These are phyloP conservation scores for Melanotaenia trifasciata DNA, from an alignment of 2,797 vertebrate species.

Conservation along the genomic window DNA sequence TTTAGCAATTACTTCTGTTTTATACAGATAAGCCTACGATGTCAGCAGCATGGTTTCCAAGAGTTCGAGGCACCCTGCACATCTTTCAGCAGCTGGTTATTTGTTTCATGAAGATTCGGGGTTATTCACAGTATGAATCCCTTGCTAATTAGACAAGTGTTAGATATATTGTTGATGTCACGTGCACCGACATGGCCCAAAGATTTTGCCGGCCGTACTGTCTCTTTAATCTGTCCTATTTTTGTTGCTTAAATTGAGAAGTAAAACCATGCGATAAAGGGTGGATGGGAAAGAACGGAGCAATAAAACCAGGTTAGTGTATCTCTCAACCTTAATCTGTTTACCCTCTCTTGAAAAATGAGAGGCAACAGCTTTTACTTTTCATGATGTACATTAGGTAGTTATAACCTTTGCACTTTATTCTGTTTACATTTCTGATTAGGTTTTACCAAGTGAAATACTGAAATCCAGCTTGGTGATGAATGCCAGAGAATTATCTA, in stretches of 20 bases:
- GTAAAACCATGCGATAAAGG: slow-evolving; percentile 4
- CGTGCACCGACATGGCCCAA: slow-evolving; percentile 21
- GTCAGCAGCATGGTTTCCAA: slow-evolving; percentile 2
- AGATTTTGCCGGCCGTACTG: slow-evolving; percentile 9
- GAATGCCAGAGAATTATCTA: background rate
- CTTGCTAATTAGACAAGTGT: slow-evolving; percentile 29
- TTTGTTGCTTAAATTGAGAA: slow-evolving; percentile 20
- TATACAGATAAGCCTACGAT: background rate
- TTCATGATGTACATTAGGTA: background rate
- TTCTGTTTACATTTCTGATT: background rate
- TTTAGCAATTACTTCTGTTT: background rate
- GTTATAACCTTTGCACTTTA: background rate
- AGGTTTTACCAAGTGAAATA: background rate
- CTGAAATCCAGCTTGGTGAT: background rate
- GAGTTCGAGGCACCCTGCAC: background rate
- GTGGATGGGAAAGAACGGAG: slow-evolving; percentile 1
- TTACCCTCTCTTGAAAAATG: background rate
- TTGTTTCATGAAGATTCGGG: slow-evolving; percentile 25
- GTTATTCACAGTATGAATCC: slow-evolving; percentile 28
- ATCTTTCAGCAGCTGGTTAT: slow-evolving; percentile 14
- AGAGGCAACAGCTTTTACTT: background rate
- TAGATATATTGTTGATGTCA: slow-evolving; percentile 9
- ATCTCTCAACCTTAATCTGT: slow-evolving; percentile 1
- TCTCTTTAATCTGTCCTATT: slow-evolving; percentile 4
- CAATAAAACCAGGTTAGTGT: slow-evolving; percentile 18